A percentile compares a stretch with the other conserved stretches of the same genome.
These are phyloP conservation scores for Parochlus steinenii DNA, from an alignment of 2,888 invertebrate genomes.

Conservation along the genomic window DNA sequence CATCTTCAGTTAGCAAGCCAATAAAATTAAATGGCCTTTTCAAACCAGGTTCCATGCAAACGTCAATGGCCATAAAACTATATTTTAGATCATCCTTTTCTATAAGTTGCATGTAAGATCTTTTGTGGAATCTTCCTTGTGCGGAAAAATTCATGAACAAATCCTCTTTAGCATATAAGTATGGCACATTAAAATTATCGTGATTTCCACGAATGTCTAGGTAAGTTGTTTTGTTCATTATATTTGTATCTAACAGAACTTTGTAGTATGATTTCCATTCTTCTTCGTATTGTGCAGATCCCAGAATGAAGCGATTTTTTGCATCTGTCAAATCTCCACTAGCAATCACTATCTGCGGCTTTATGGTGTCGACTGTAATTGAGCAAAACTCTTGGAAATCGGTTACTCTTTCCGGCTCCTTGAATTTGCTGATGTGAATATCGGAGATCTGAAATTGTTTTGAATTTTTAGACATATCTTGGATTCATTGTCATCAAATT, in stretches of 20 bases:
- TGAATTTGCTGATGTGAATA: constrained; percentile 73
- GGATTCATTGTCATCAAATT: too few relatives aligned
- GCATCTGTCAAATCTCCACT: constrained; percentile 85
- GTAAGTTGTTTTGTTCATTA: constrained; percentile 58
- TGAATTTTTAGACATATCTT: too few relatives aligned
- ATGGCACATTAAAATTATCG: constrained; percentile 36
- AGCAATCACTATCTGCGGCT: constrained; percentile 60
- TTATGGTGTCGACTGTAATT: constrained; percentile 49
- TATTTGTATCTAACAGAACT: constrained; percentile 46
- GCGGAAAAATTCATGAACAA: constrained; percentile 63
- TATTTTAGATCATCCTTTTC: constrained; percentile 39
- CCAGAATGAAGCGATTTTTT: constrained; percentile 57
- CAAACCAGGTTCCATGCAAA: constrained; percentile 72
- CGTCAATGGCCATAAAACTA: constrained; percentile 76
- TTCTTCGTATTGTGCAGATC: constrained; percentile 59
- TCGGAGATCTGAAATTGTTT: constrained; percentile 75
- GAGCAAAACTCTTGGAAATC: constrained; percentile 69
- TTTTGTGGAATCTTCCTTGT: constrained; percentile 49
- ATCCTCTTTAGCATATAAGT: constrained; percentile 37
- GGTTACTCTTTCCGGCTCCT: constrained; percentile 52
- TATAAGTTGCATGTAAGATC: constrained; percentile 56
- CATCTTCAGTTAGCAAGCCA: constrained; percentile 45
- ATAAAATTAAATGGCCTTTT: constrained; percentile 82
- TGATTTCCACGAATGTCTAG: constrained; percentile 85
- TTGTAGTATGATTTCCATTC: constrained; percentile 72